These are phyloP conservation scores for Alitta virens DNA, from an alignment of 2,888 invertebrate species.

Conservation along the genomic window DNA sequence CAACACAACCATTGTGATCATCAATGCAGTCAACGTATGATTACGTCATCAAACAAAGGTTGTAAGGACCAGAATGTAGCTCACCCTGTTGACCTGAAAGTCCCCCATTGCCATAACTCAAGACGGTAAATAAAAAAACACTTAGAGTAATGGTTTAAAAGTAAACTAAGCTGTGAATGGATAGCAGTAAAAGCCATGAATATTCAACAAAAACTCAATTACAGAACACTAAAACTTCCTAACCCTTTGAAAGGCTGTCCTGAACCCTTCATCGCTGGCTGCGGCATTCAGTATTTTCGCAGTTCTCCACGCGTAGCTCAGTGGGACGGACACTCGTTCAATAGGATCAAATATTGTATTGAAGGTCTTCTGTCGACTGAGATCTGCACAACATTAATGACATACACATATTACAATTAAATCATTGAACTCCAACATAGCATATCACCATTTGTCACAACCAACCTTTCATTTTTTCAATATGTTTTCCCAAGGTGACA, in stretches of 20 bases:
- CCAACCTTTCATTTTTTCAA: slow-evolving; percentile 51
- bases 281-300: slow-evolving; percentile 81
- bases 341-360: slow-evolving; percentile 41
- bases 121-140: too few species aligned
- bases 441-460: neutral
- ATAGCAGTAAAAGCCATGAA: too few species aligned
- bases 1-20: too few species aligned
- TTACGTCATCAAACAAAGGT: too few species aligned
- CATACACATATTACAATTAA: neutral
- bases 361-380: slow-evolving; percentile 37
- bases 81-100: too few species aligned
- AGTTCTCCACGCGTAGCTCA: slow-evolving; percentile 84
- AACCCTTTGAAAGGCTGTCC: slow-evolving; percentile 44
- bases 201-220: too few species aligned
- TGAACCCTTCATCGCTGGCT: slow-evolving; percentile 61
- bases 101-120: too few species aligned
- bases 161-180: too few species aligned
- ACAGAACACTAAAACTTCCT: too few species aligned
- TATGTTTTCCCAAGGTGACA: slow-evolving; percentile 68
- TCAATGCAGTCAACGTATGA: too few species aligned
- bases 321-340: slow-evolving; percentile 68
- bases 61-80: too few species aligned
- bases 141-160: too few species aligned
- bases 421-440: neutral
- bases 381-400: slow-evolving; percentile 28